A percentile compares a stretch with the other conserved stretches of the same genome.
These are phyloP conservation scores for Astyanax mexicanus DNA, from an alignment of 2,797 vertebrate species.

Conservation along the genomic window DNA sequence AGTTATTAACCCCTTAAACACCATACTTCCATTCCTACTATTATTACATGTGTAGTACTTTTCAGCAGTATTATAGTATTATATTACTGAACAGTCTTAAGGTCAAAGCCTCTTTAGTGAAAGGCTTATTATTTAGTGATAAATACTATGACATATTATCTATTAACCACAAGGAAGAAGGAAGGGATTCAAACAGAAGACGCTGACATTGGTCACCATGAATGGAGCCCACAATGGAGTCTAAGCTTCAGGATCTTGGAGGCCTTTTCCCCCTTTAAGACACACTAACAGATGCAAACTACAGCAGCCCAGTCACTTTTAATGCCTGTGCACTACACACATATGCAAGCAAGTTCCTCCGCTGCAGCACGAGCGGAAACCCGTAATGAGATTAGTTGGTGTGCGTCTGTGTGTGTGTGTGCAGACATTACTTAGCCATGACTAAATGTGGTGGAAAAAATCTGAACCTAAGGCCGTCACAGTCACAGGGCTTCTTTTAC, in stretches of 20 bases:
- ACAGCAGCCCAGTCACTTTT: conserved; percentile 4
- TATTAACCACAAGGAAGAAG: not conserved
- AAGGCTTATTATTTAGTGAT: not conserved
- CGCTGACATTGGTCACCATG: not conserved
- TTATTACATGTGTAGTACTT: no score
- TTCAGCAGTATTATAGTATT: not conserved
- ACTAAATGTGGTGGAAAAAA: conserved; percentile 93
- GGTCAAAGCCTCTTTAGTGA: not conserved
- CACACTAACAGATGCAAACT: not conserved
- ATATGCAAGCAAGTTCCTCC: conserved; percentile 82
- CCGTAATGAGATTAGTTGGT: conserved; percentile 93
- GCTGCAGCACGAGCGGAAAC: conserved; percentile 87
- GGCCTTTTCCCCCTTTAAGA: not conserved
- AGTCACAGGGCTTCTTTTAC: conserved; percentile 57
- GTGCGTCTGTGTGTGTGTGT: conserved; percentile 66
- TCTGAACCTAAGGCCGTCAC: conserved; percentile 75
- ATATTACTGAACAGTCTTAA: not conserved
- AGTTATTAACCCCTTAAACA: no score
- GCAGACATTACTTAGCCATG: conserved; percentile 92
- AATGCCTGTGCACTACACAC: conserved; percentile 4
- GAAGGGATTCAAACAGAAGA: not conserved
- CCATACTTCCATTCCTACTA: no score
- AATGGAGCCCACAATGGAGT: not conserved
- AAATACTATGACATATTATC: not conserved
- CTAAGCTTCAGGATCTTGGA: not conserved